Percentiles rank a stretch among this genome's conserved stretches.
These are phyloP conservation scores for Ardeotis arabs DNA, from an alignment of 2,113 vertebrate genomes.

Conservation along the genomic window DNA sequence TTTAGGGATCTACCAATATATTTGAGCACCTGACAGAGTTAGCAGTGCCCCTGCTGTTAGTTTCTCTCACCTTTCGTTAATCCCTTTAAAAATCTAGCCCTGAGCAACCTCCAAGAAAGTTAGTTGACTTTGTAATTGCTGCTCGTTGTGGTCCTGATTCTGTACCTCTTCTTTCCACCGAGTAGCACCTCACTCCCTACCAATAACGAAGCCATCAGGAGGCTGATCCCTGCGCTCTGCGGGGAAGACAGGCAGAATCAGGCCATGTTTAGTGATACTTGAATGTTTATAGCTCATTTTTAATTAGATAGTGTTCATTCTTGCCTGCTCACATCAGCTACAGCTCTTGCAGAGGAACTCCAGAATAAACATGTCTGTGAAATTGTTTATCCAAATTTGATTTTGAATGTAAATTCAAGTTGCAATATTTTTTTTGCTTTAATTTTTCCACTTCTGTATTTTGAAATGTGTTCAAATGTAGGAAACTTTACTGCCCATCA, in stretches of 20 bases:
- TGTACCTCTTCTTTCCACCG: background rate
- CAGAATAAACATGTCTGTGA: background rate
- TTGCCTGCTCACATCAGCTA: conserved; percentile 9
- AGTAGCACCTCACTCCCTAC: background rate
- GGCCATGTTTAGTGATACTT: conserved; percentile 28
- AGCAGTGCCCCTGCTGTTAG: background rate
- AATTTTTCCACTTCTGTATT: background rate
- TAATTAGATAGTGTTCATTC: conserved; percentile 1
- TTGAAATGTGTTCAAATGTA: background rate
- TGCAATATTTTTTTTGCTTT: background rate
- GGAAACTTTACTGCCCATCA: background rate
- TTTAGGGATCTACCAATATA: background rate
- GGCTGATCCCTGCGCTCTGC: background rate
- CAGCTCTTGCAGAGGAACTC: background rate
- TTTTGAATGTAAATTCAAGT: conserved; percentile 6
- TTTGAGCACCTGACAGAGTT: background rate
- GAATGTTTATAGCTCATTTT: conserved; percentile 57
- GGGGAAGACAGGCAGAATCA: background rate
- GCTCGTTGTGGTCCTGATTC: conserved; percentile 24
- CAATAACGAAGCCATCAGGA: background rate
- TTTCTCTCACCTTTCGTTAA: background rate
- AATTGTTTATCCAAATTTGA: background rate
- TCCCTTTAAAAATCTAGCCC: background rate
- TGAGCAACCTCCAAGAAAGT: background rate
- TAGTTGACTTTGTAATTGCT: conserved; percentile 28